Conservation (phyloP, 1,140 invertebrate genomes). For the Ceratosolen solmsi region DNA sequence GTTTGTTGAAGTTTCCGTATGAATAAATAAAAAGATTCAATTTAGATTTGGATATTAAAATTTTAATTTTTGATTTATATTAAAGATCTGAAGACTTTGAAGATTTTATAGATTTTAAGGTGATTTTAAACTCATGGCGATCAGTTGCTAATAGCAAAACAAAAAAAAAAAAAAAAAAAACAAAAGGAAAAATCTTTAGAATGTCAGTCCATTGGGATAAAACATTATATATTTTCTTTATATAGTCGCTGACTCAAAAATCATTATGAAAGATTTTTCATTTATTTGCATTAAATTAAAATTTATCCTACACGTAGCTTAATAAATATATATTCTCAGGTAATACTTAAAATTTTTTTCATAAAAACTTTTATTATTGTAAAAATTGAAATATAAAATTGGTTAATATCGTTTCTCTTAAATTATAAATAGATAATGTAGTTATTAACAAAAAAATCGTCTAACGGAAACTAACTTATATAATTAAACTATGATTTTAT, state of each 20-base stretch:
- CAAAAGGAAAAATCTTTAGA: too few species aligned
- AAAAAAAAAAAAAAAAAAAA: too few species aligned
- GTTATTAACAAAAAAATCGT: neutral
- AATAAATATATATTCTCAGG: too few species aligned
- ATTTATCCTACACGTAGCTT: too few species aligned
- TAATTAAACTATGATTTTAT: neutral
- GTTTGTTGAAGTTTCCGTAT: constrained; percentile 2
- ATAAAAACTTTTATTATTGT: constrained; percentile 17
- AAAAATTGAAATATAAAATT: neutral
- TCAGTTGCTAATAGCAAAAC: too few species aligned
- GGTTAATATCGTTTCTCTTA: neutral
- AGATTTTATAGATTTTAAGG: too few species aligned
- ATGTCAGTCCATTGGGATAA: too few species aligned
- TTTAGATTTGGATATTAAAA: constrained; percentile 10
- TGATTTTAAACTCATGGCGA: too few species aligned
- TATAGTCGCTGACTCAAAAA: too few species aligned
- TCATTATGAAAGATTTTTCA: too few species aligned
- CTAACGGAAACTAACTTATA: neutral
- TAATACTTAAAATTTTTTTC: constrained; percentile 6
- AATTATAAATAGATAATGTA: neutral
- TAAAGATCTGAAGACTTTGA: neutral
- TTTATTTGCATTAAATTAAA: neutral
- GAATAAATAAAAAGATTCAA: constrained; percentile 21
- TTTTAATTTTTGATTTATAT: constrained; percentile 33
- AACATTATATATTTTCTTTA: too few species aligned